These are phyloP conservation scores for Pseudomugil gertrudae DNA, from an alignment of 2,797 vertebrate genomes.

Conservation along the genomic window DNA sequence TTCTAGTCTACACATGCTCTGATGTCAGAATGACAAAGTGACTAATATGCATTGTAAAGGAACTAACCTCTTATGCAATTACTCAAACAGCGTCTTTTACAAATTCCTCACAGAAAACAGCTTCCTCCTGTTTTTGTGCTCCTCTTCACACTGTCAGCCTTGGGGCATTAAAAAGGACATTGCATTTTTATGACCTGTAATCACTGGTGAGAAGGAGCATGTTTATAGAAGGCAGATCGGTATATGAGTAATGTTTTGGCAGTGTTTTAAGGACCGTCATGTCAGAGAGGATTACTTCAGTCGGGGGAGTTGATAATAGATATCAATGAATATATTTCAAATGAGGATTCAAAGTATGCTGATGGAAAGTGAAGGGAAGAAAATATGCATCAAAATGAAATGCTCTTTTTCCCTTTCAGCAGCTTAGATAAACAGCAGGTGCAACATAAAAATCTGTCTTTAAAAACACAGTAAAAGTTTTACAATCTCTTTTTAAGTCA, in stretches of 20 bases:
- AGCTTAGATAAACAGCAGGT: constrained; percentile 46
- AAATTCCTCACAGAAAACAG: constrained; percentile 36
- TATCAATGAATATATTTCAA: constrained; percentile 40
- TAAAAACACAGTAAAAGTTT: constrained; percentile 28
- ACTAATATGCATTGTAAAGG: constrained; percentile 51
- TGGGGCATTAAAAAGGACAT: constrained; percentile 10
- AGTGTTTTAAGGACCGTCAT: constrained; percentile 28
- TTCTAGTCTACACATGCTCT: constrained; percentile 55
- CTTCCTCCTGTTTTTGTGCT: constrained; percentile 51
- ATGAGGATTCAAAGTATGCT: constrained; percentile 45
- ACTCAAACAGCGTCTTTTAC: constrained; percentile 38
- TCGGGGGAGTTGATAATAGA: constrained; percentile 34
- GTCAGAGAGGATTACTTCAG: constrained; percentile 43
- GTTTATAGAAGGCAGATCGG: constrained; percentile 49
- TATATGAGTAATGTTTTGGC: constrained; percentile 57
- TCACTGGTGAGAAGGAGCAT: constrained; percentile 47
- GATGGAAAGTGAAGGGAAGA: constrained; percentile 12
- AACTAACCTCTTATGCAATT: constrained; percentile 47
- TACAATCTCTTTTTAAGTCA: constrained; percentile 33
- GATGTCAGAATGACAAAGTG: constrained; percentile 64
- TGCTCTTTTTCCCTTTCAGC: constrained; percentile 24
- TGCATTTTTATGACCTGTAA: constrained; percentile 47
- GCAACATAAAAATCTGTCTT: constrained; percentile 44
- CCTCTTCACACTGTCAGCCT: constrained; percentile 12
- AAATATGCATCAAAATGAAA: constrained; percentile 39